These are phyloP conservation scores for Gasterosteus aculeatus DNA, from an alignment of 2,113 vertebrate species.

Conservation along the genomic window DNA sequence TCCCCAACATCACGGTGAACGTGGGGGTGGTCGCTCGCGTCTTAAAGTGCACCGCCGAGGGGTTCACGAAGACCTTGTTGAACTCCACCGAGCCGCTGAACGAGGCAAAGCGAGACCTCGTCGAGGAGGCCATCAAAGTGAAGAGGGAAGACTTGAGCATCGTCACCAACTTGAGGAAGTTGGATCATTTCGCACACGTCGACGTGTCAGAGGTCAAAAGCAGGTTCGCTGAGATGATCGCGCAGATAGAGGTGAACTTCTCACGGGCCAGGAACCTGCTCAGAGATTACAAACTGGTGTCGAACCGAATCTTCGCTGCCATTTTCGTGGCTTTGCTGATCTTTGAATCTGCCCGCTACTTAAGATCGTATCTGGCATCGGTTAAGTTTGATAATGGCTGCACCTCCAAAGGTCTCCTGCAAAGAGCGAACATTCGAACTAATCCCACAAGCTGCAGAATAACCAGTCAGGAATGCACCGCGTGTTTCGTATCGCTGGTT, in stretches of 20 bases:
- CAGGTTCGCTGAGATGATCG: constrained; percentile 72
- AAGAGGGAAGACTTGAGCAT: constrained; percentile 11
- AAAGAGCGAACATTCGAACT: constrained; percentile 66
- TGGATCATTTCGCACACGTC: constrained; percentile 76
- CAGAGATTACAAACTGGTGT: constrained; percentile 60
- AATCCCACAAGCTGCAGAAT: constrained; percentile 72
- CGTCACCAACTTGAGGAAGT: constrained; percentile 63
- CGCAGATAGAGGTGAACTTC: constrained; percentile 83
- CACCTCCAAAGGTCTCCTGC: constrained; percentile 75
- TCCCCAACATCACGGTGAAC: constrained; percentile 88
- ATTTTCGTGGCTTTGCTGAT: constrained; percentile 82
- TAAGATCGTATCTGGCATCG: constrained; percentile 87
- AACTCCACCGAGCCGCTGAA: constrained; percentile 84
- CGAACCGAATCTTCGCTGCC: constrained; percentile 82
- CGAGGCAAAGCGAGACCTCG: constrained; percentile 77
- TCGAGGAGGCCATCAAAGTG: constrained; percentile 46
- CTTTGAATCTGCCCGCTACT: constrained; percentile 82
- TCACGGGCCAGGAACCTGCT: constrained; percentile 73
- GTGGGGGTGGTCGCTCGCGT: constrained; percentile 78
- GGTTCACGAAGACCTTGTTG: constrained; percentile 84
- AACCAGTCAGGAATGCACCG: constrained; percentile 79
- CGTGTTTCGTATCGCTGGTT: constrained; percentile 77
- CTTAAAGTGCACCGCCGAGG: constrained; percentile 87
- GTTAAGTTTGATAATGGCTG: constrained; percentile 87
- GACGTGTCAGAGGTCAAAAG: constrained; percentile 79